A percentile compares a stretch with the other conserved stretches of the same genome.
Conservation (phyloP, 2,888 invertebrate species). For the Cephus sareptanus region DNA sequence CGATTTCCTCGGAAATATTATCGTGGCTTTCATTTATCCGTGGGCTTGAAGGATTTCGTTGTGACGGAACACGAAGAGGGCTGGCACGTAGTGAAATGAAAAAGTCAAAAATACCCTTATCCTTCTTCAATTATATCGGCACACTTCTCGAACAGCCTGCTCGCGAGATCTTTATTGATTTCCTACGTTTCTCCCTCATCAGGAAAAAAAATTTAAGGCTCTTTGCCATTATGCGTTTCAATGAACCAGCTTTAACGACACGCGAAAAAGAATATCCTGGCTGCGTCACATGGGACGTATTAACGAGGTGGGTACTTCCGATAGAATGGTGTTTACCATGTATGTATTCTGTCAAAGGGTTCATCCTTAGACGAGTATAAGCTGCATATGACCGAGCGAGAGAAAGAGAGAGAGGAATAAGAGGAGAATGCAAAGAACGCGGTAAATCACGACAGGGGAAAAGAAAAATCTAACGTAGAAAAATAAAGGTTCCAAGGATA, state of each 20-base stretch:
- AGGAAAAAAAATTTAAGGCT: neutral
- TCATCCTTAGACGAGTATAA: neutral
- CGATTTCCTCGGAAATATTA: neutral
- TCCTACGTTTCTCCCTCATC: neutral
- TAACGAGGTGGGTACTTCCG: neutral
- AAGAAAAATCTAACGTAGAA: neutral
- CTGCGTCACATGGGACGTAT: neutral
- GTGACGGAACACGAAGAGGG: neutral
- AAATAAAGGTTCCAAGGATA: neutral
- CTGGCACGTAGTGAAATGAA: no score
- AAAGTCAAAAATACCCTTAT: neutral
- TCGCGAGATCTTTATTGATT: conserved; percentile 45
- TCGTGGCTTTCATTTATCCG: neutral
- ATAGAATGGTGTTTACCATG: neutral
- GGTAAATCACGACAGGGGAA: conserved; percentile 13
- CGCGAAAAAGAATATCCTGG: neutral
- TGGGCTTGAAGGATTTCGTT: neutral
- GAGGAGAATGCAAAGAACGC: conserved; percentile 4
- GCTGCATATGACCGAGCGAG: no score
- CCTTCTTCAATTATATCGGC: conserved; percentile 30
- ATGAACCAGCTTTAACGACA: neutral
- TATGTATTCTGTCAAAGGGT: neutral
- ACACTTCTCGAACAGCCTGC: conserved; percentile 37
- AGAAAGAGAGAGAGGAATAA: neutral
- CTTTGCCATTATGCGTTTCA: neutral